phyloP scores from a whole-genome alignment of 1,140 invertebrate species.

The Ladona fulva region DNA sequence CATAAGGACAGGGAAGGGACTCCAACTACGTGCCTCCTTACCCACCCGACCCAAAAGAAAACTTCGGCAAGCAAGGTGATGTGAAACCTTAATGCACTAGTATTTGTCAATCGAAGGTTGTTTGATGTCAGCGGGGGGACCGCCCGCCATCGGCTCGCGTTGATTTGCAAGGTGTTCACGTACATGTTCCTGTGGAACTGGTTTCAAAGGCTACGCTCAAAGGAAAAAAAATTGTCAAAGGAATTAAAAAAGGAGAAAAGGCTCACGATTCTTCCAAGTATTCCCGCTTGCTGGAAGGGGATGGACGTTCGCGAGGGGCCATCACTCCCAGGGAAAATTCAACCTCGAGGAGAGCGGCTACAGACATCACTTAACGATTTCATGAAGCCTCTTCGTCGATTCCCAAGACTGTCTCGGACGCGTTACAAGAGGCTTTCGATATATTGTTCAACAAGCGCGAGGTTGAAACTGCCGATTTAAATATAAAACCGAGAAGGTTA shows the following conservation, averaged over 20 bases:
- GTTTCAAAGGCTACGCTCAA: background rate
- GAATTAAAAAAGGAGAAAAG: background rate
- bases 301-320: background rate
- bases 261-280: background rate
- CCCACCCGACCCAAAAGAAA: background rate
- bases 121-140: conserved; percentile 6
- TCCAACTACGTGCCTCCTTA: background rate
- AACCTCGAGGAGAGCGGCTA: background rate
- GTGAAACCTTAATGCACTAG: conserved; percentile 4
- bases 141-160: conserved; percentile 3
- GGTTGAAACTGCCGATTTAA: no score
- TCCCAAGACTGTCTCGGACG: background rate
- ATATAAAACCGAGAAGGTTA: no score
- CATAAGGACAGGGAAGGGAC: background rate
- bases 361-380: background rate
- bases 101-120: conserved; percentile 9
- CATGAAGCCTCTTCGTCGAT: background rate
- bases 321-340: background rate
- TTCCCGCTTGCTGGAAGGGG: background rate
- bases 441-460: no score
- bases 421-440: background rate
- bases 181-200: conserved; percentile 4
- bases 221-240: conserved; percentile 1
- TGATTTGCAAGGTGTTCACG: conserved; percentile 8
- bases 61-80: conserved; percentile 3